Base-by-base conservation (phyloP, 1,140 invertebrate genomes). In the Pachypeltis micranthus region DNA sequence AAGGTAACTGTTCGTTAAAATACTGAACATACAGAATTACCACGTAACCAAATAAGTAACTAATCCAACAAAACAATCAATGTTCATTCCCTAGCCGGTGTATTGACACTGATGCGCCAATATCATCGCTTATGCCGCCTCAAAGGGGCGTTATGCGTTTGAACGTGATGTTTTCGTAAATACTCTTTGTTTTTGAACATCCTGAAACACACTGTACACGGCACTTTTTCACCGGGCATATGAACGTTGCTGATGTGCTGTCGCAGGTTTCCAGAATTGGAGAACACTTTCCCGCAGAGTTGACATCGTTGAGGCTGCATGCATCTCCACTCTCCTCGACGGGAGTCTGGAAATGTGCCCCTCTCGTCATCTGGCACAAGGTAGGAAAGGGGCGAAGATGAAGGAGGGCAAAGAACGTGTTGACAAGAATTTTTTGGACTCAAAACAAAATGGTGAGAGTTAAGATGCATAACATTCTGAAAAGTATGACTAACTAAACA, bases 181-280 rank as follows among this genome's bases (percentile, higher is more conserved):
- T 85, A 85, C 72, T 85, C 83, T 72, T 83, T 83, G 58, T 83
- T 85, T 74, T 84, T 84, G 76, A 85, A 86, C 68, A 78, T 78
- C 71, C 84, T 83, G 71, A 71, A 77, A 74, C 84, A 85, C 63
- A 83, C 76, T 67, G 80, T 76, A 72, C 84, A 86, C 70, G 82
- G 81, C 68, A 82, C 81, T 68, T 80, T 78, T 59, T 81, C 82
- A 67, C 80, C 81, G 63, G 83, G 79, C 57, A 83, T 81, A 75
- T 86, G 85, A 66, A 86, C 81, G 75, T 86, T 86, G 64, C 83
- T 80, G 68, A 85, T 83, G 76, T 87, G 85, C 72, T 87, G 85
- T 74, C 84, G 84, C 51, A 86, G 76, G 72, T 86, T 86, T 67
- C 83, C 83, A 68, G 77, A 77, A 62, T 79, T 80, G 70, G 81